Conservation (phyloP, 2,888 invertebrate genomes). For the Diaphora mendica region DNA sequence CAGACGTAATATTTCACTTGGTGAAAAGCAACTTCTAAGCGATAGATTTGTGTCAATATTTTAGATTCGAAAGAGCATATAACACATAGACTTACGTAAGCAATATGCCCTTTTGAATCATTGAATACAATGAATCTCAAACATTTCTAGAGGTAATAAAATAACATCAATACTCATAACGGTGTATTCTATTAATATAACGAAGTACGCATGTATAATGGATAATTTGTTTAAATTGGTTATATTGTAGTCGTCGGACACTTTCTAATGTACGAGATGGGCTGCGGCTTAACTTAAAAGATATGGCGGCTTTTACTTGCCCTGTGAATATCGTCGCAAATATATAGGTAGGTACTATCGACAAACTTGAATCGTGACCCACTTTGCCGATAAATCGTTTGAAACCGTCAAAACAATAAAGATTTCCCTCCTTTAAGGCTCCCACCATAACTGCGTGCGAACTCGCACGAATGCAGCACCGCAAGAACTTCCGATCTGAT, state of each 20-base stretch:
- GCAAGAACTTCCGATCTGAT: no score
- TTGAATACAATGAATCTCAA: background rate
- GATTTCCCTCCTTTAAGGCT: no score
- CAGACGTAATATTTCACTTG: no score
- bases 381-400: no score
- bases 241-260: constrained; percentile 65
- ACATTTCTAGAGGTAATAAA: background rate
- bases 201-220: constrained; percentile 55
- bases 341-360: no score
- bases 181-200: constrained; percentile 37
- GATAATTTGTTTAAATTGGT: constrained; percentile 71
- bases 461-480: no score
- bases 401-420: no score
- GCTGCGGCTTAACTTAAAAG: constrained; percentile 40
- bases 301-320: constrained; percentile 10
- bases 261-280: constrained; percentile 70
- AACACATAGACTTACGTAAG: background rate
- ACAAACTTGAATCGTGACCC: no score
- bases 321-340: background rate
- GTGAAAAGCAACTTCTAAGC: no score
- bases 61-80: no score
- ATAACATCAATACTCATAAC: background rate
- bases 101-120: background rate
- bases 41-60: background rate
- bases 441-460: no score